Evolutionary conservation across 1,140 invertebrate species (phyloP).

Genomic region (Cherax quadricarinatus): DNA sequence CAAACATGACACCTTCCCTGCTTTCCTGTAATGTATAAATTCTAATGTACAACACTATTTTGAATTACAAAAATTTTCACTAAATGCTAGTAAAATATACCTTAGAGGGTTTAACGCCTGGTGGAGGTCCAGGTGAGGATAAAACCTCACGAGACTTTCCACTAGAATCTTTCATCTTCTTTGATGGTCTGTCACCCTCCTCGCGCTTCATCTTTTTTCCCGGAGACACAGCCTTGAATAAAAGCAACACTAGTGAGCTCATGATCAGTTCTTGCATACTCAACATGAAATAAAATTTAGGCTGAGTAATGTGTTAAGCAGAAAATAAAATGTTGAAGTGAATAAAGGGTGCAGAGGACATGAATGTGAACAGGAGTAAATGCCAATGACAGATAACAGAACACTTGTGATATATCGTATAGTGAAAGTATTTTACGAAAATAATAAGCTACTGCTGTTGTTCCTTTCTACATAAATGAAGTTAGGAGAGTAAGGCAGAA

Average conservation of each 20-base stretch:
- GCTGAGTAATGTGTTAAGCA: neutral
- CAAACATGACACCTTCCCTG: too few species aligned
- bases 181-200: constrained; percentile 67
- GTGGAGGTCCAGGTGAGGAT: constrained; percentile 73
- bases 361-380: neutral
- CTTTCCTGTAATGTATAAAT: too few species aligned
- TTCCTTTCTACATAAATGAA: too few species aligned
- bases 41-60: neutral
- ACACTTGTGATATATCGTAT: too few species aligned
- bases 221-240: constrained; percentile 53
- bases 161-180: constrained; percentile 71
- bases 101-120: constrained; percentile 74
- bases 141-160: constrained; percentile 74
- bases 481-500: too few species aligned
- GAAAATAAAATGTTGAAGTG: neutral
- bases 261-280: neutral
- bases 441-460: too few species aligned
- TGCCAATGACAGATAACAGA: too few species aligned
- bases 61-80: neutral
- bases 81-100: neutral
- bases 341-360: neutral
- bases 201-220: constrained; percentile 67
- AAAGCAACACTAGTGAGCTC: neutral
- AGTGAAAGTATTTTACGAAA: too few species aligned
- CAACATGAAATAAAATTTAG: too few species aligned